A percentile compares a stretch with the other conserved stretches of the same genome.
Conservation (phyloP, 2,113 vertebrate species). For the Spea bombifrons region DNA sequence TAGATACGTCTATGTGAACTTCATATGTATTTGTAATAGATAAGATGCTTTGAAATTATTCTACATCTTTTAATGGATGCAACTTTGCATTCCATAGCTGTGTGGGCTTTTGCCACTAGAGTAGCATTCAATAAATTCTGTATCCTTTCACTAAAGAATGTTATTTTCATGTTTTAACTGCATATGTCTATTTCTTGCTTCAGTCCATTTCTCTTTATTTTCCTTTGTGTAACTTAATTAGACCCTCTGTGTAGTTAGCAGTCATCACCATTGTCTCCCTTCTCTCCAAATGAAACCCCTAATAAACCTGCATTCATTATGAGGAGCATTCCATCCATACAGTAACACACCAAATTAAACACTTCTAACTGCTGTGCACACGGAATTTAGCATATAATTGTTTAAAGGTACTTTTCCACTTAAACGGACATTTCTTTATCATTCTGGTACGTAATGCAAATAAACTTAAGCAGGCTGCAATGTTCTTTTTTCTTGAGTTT, state of each 20-base stretch:
- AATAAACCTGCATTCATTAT: conserved; percentile 16
- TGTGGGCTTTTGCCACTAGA: too few species aligned
- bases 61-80: not conserved
- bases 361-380: not conserved
- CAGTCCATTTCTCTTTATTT: not conserved
- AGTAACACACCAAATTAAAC: not conserved
- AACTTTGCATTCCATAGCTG: too few species aligned
- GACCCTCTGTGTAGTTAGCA: conserved; percentile 8
- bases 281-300: conserved; percentile 4
- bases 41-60: not conserved
- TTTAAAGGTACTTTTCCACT: not conserved
- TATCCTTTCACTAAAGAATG: not conserved
- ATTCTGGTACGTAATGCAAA: too few species aligned
- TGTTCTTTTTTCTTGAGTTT: too few species aligned
- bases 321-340: not conserved
- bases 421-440: not conserved
- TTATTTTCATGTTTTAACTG: not conserved
- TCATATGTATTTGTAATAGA: not conserved
- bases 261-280: conserved; percentile 7
- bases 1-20: not conserved
- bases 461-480: too few species aligned
- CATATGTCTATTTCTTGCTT: not conserved
- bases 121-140: not conserved
- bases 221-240: conserved; percentile 12
- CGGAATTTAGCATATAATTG: not conserved